Conservation (phyloP, 2,888 invertebrate species). For the Miltochrista miniata region DNA sequence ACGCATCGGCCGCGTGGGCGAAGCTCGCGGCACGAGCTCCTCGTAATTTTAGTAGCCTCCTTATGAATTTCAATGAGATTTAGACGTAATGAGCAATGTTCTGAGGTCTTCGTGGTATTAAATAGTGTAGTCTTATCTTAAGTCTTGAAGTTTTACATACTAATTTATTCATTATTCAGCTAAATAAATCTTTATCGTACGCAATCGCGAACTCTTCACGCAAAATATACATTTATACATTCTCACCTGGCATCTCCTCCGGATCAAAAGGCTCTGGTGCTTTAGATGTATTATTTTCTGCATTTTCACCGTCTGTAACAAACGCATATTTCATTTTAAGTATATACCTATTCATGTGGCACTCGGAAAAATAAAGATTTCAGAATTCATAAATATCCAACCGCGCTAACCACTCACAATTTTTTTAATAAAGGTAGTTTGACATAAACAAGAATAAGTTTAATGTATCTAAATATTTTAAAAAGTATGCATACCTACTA, state of each 20-base stretch:
- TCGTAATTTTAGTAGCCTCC: constrained; percentile 74
- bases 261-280: constrained; percentile 37
- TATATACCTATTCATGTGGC: no score
- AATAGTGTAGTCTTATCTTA: constrained; percentile 45
- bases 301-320: constrained; percentile 47
- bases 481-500: neutral
- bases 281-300: constrained; percentile 39
- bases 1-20: constrained; percentile 71
- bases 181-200: constrained; percentile 20
- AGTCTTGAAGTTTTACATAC: constrained; percentile 18
- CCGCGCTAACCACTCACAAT: no score
- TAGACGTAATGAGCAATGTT: constrained; percentile 59
- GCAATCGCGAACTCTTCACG: constrained; percentile 1
- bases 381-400: no score
- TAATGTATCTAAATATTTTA: no score
- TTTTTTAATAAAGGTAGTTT: no score
- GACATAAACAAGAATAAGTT: no score
- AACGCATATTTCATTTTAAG: neutral
- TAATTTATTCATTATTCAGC: constrained; percentile 30
- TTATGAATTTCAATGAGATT: constrained; percentile 82
- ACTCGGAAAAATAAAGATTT: no score
- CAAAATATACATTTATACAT: neutral
- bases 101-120: constrained; percentile 49
- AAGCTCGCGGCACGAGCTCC: constrained; percentile 47
- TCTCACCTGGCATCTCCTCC: constrained; percentile 53